Base-by-base conservation (phyloP, 2,797 vertebrate genomes). In the Micropoecilia bifurca region DNA sequence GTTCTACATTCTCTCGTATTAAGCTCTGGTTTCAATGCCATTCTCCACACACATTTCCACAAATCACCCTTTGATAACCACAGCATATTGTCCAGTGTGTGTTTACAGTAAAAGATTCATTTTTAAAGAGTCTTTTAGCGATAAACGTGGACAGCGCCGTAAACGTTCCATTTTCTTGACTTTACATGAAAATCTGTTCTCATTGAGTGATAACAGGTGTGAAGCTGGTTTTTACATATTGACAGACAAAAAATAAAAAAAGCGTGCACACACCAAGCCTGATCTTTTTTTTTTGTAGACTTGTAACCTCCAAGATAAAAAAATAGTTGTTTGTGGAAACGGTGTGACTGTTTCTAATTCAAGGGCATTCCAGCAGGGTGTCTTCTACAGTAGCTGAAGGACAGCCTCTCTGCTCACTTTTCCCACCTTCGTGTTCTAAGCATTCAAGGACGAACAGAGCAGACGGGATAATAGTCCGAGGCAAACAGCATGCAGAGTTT, bases 271-370 rank as follows among this genome's bases (percentile, higher is more conserved):
- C 25, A 14, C 39, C 66, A n/a, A 69, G 5, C 22, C 25, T 43
- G 39, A 6, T 33, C 33, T 33, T 71, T 4, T 4, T 4, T 61
- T n/a, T 43, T 45, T 45, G 41, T 45, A 28, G 43, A 28, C 41
- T 68, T 68, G 36, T 68, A 39, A 43, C 63, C 41, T 68, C 36
- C 63, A 25, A 45, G 68, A 71, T 71, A 45, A 71, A 33, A 33
- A 33, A 71, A n/a, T n/a, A 45, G 41, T 71, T 71, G 68, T 71
- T 71, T 71, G 41, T 45, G 68, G 41, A 45, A 71, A 45, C 10
- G 22, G 68, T 45, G 22, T 45, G 68, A 28, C 41, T 45, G 68
- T 71, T 71, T 71, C 28, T 71, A 71, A 71, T 71, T 71, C 68
- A 45, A 71, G 68, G 68, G 41, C 68, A 45, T 3, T 3, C 25